phyloP scores from a whole-genome alignment of 64 coral and sea anemone species.

The Montipora capricornis region DNA sequence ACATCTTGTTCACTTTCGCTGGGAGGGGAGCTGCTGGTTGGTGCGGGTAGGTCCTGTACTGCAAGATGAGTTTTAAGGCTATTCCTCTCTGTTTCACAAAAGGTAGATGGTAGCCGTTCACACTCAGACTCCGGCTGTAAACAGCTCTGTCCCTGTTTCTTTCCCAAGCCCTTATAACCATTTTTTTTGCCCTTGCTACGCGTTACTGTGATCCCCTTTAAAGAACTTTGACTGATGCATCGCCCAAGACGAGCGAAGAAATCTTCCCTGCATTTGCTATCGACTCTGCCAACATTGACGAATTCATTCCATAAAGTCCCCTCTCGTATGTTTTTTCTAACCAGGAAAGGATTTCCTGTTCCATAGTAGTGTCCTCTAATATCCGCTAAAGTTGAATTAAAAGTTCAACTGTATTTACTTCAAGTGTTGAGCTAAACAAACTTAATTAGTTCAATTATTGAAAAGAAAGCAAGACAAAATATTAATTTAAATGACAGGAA shows the following conservation, averaged over 20 bases:
- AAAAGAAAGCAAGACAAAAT: slow-evolving; percentile 14
- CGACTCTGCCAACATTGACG: not conserved
- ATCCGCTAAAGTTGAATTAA: not conserved
- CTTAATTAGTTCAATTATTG: not conserved
- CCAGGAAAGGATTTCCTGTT: slow-evolving; percentile 14
- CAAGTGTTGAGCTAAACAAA: not conserved
- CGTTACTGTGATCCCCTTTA: not conserved
- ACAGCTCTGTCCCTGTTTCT: not conserved
- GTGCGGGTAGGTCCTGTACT: not conserved
- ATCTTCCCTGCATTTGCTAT: not conserved
- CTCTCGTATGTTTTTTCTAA: not conserved
- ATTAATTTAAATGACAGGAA: slow-evolving; percentile 9
- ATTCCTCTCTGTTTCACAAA: not conserved
- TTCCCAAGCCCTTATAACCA: slow-evolving; percentile 16
- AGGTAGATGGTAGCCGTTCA: not conserved
- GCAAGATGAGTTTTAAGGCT: too few relatives aligned
- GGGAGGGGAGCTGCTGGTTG: not conserved
- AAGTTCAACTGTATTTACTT: slow-evolving; percentile 17
- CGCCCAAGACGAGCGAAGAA: not conserved
- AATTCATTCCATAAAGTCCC: slow-evolving; percentile 3
- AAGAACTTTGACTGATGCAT: slow-evolving; percentile 18
- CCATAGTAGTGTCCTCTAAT: slow-evolving; percentile 5
- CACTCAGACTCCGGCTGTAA: slow-evolving; percentile 12
- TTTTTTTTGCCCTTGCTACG: slow-evolving; percentile 11
- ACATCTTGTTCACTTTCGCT: not conserved